Evolutionary conservation across 2,113 vertebrate species (phyloP), one percentile per base, ranked within the genome.

Genomic region (Picathartes gymnocephalus): DNA sequence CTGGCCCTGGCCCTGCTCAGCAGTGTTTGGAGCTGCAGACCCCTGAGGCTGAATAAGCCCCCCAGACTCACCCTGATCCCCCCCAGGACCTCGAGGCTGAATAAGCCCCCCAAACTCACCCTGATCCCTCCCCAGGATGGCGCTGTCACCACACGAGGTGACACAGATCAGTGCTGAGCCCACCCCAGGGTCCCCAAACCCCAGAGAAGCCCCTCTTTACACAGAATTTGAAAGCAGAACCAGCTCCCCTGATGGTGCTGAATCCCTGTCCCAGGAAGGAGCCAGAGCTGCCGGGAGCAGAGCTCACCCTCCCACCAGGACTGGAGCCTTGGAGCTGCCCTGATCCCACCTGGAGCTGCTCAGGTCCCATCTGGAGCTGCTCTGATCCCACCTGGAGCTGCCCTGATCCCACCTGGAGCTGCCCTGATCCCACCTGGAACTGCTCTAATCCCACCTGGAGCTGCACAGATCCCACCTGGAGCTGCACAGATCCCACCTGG

Each of bases 141-240:
- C 14, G 6, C 11, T 16, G 48, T 33, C n/a, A 14, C 78, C 28
- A 0, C 1, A 3, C 6, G 33, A 25, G 47, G 66, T 45, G 68
- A 40, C n/a, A 27, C 22, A 19, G 7, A 15, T 2, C 7, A 7
- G 4, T 30, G 61, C 5, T 0, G 9, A 24, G 56, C 28, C 2
- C 20, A 0, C 2, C 31, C 22, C n/a, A 2, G n/a, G 23, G 21
- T 5, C 19, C 13, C 20, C 4, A 6, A 11, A 51, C 8, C n/a
- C 42, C 71, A 22, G 25, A 13, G 15, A 6, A 11, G 3, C 16
- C 28, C 27, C 25, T 13, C 6, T 18, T 8, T 0, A 3, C 10
- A 2, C 8, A 4, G 28, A 8, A 8, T 2, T 4, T 17, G 2
- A 7, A 2, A 7, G 27, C 44, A 6, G 24, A 28, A 2, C 4